Evolutionary conservation across 1,140 invertebrate genomes (phyloP), one percentile per base, ranked within the genome.

Genomic region (Drosophila aff.): DNA sequence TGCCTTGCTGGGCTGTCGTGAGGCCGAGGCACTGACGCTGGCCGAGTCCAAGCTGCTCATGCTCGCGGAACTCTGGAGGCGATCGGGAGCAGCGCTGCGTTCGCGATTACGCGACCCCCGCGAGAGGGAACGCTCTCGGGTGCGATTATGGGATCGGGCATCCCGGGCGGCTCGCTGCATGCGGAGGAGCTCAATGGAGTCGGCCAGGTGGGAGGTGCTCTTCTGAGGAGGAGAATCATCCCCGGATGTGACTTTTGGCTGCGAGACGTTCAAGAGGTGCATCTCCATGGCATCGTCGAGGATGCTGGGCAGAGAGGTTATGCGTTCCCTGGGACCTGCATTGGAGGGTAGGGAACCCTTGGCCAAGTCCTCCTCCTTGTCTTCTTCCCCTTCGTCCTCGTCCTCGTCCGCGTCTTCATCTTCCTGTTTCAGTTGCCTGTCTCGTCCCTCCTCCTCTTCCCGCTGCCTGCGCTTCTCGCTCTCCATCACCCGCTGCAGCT

Each of bases 31-130:
- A 46, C 78, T 79, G 21, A 71, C 46, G 11, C 82, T 79, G 31
- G 63, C 75, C 4, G 91, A 92, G 15, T 92, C 87, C 28, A 84
- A 52, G 63, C 91, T 92, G 71, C 91, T 91, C n/a, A 85, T 64
- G 64, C 91, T 92, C 13, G 44, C 71, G 9, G 87, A 89, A 26
- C 86, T 92, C 44, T 91, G 86, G 26, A 92, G 65, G 58, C 91
- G 91, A 50, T 91, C 87, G 13, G 91, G 91, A 28, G 87, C 91
- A 3, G 77, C 38, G 2, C 91, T 92, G 1, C 91, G 57, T 28
- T 91, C 91, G 36, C 55, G 79, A 31, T 80, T 41, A 2, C 74
- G 67, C 0, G 47, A 18, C 1, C 31, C 53, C 8, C 79, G 75
- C 6, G 91, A 92, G 8, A 31, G 44, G 15, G 79, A 87, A 3